A percentile compares a stretch with the other conserved stretches of the same genome.
phyloP scores from a whole-genome alignment of 2,797 vertebrate genomes.

The Hoplostethus atlanticus region DNA sequence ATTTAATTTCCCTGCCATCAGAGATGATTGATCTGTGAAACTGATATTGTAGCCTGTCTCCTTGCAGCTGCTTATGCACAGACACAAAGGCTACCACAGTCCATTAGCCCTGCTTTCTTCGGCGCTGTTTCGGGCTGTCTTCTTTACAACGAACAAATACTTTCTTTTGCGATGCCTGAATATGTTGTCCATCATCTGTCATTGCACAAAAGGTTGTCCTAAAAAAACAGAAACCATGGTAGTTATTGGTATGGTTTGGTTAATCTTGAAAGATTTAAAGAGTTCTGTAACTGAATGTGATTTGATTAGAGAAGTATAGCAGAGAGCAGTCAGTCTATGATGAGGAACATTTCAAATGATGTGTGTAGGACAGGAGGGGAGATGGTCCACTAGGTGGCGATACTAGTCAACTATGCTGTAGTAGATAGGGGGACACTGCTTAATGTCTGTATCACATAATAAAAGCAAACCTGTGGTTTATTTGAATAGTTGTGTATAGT shows the following conservation, averaged over 20 bases:
- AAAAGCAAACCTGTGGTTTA: no score
- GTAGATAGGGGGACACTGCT: neutral
- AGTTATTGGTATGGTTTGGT: neutral
- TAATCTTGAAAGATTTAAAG: neutral
- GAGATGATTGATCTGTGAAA: conserved; percentile 7
- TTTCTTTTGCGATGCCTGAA: conserved; percentile 87
- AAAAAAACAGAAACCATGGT: conserved; percentile 40
- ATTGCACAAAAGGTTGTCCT: conserved; percentile 91
- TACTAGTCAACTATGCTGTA: conserved; percentile 23
- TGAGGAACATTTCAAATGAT: neutral
- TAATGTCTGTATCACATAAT: neutral
- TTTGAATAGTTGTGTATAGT: neutral
- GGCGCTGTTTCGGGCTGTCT: conserved; percentile 35
- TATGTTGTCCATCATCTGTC: conserved; percentile 77
- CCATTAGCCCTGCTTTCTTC: conserved; percentile 44
- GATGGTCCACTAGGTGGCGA: conserved; percentile 72
- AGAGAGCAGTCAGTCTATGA: neutral
- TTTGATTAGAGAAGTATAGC: neutral
- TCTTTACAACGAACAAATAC: conserved; percentile 88
- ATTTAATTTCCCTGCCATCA: neutral
- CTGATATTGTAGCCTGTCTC: neutral
- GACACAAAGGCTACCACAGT: neutral
- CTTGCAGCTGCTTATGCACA: neutral
- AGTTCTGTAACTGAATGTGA: neutral
- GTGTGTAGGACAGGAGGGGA: neutral